These are phyloP conservation scores for Columba livia DNA, from an alignment of 2,113 vertebrate genomes.

Conservation along the genomic window DNA sequence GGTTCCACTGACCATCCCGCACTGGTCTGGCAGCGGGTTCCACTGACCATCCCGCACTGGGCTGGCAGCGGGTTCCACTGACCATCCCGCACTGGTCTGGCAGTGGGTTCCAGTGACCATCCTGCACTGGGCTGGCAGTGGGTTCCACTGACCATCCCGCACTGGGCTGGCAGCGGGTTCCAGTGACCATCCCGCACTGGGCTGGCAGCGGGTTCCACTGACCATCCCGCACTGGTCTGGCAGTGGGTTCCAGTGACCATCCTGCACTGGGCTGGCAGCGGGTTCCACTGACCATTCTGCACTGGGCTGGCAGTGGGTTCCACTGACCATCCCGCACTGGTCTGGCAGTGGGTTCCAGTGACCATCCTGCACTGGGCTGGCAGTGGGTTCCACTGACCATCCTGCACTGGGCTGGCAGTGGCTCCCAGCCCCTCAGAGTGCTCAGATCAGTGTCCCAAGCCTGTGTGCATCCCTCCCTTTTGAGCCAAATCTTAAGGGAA, in stretches of 20 bases:
- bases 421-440: fast-evolving
- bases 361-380: fast-evolving
- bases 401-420: fast-evolving
- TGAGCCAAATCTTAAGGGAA: fast-evolving
- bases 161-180: fast-evolving
- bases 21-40: fast-evolving
- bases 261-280: fast-evolving
- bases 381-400: fast-evolving
- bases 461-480: neutral
- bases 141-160: fast-evolving
- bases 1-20: fast-evolving
- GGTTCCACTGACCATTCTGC: fast-evolving
- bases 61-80: fast-evolving
- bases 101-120: no score
- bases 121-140: fast-evolving
- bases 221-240: fast-evolving
- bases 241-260: neutral
- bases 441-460: fast-evolving
- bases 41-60: no score
- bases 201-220: fast-evolving
- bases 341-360: fast-evolving
- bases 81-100: fast-evolving
- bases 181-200: fast-evolving
- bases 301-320: fast-evolving
- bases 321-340: fast-evolving